Evolutionary conservation across 2,888 invertebrate genomes (phyloP), one percentile per base, ranked within the genome.

Genomic region (Galeopsomyia nigrocyanea): DNA sequence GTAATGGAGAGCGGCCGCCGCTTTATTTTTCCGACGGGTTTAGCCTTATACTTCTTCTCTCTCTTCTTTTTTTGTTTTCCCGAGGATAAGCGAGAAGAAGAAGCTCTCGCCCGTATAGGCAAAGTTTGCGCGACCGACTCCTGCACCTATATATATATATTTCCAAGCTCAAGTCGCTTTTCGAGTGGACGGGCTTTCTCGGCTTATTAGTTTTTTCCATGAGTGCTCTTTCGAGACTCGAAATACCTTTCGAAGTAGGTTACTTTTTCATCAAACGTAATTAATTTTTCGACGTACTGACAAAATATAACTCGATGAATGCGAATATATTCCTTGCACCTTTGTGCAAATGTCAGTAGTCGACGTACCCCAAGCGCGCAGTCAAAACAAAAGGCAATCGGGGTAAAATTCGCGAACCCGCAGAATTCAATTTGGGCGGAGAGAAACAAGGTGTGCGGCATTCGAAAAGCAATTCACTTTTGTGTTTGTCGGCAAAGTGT

Each of bases 11-110:
- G 17, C n/a, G 56, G 10, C 46, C 16, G 46, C 55, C 22, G 51
- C 60, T 63, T 71, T 64, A 70, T 64, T 51, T 64, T 46, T 22
- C 16, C 21, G 67, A 6, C 49, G n/a, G 39, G 39, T 39, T 39
- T 39, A 22, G 26, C 47, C 51, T 60, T 67, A 50, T 1, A 16
- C 22, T 61, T 39, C 31, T n/a, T 26, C 14, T 51, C 26, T 26
- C 6, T 31, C 7, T 50, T 61, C 21, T 31, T 62, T 14, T 17
- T 6, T 62, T 51, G 46, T n/a, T 17, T 6, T 62, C 19, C 26
- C 14, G n/a, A 62, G 17, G 13, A 13, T 13, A 10, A 46, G 17
- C 17, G 17, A 49, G 21, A 26, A 3, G 39, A 39, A 39, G 39
- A 39, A 50, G 49, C n/a, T 46, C 31, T 14, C 10, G 5, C 13